Conservation (phyloP, 2,888 invertebrate species). For the Epistrophe eligans region DNA sequence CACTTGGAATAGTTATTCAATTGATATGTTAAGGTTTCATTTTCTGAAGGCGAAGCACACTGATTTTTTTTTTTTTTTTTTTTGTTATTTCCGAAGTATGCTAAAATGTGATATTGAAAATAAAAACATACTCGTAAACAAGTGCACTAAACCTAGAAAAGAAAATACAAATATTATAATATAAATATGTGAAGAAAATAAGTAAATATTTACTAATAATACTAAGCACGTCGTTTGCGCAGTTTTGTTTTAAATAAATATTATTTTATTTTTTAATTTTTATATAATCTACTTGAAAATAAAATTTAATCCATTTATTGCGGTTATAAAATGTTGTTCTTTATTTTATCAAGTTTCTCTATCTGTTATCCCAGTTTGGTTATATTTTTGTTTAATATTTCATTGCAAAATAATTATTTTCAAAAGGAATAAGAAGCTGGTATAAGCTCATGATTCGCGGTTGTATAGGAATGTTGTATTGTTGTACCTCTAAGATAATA, state of each 20-base stretch:
- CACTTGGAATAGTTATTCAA: slow-evolving; percentile 54
- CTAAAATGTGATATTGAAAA: slow-evolving; percentile 71
- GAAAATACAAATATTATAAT: slow-evolving; percentile 29
- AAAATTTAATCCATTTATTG: not conserved
- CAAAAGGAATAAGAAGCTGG: too few species aligned
- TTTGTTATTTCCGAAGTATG: slow-evolving; percentile 47
- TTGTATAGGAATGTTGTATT: too few species aligned
- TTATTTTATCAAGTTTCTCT: not conserved
- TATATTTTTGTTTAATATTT: too few species aligned
- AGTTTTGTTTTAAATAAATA: slow-evolving; percentile 41
- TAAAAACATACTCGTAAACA: slow-evolving; percentile 37
- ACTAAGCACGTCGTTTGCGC: slow-evolving; percentile 32
- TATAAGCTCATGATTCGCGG: too few species aligned
- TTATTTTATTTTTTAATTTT: slow-evolving; percentile 46
- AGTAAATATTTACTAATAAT: slow-evolving; percentile 32
- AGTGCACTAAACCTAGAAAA: slow-evolving; percentile 41
- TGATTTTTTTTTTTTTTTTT: slow-evolving; percentile 20
- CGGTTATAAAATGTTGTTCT: not conserved
- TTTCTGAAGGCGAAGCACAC: slow-evolving; percentile 31
- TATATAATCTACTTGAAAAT: slow-evolving; percentile 15
- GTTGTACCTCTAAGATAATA: too few species aligned
- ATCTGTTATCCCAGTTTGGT: not conserved
- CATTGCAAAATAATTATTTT: too few species aligned
- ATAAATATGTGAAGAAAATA: slow-evolving; percentile 28
- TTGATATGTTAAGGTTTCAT: slow-evolving; percentile 60